Conservation (phyloP, 2,888 invertebrate species). For the Diadegma fenestrale region DNA sequence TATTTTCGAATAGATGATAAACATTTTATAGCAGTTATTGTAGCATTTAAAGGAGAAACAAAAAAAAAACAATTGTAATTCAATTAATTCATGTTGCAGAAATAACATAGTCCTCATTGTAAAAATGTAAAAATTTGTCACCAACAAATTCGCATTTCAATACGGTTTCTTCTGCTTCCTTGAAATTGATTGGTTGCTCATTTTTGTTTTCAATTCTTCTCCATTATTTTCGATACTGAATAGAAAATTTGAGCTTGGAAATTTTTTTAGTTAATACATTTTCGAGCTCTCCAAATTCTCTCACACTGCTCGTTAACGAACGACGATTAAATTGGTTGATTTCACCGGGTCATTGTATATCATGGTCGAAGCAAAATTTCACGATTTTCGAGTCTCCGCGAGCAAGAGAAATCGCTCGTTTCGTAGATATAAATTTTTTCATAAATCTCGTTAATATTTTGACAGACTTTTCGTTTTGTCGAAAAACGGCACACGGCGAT, state of each 20-base stretch:
- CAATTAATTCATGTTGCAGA: slow-evolving; percentile 12
- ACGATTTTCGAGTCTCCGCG: background rate
- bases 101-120: slow-evolving; percentile 20
- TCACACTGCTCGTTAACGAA: background rate
- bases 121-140: slow-evolving; percentile 6
- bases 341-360: background rate
- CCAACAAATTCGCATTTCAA: slow-evolving; percentile 11
- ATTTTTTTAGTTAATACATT: background rate
- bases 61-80: slow-evolving; percentile 1
- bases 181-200: background rate
- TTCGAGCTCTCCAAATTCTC: background rate
- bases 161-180: background rate
- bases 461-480: background rate
- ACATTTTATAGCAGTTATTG: slow-evolving; percentile 1
- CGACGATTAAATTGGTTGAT: background rate
- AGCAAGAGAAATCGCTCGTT: background rate
- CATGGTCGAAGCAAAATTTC: background rate
- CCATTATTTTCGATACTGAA: background rate
- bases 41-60: background rate
- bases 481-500: background rate
- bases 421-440: background rate
- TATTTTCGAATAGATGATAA: slow-evolving; percentile 23
- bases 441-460: background rate
- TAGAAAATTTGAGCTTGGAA: background rate
- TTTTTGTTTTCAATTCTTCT: background rate